Evolutionary conservation across 2,888 invertebrate species (phyloP), one percentile per base, ranked within the genome.

Genomic region (Nomada ferruginata): DNA sequence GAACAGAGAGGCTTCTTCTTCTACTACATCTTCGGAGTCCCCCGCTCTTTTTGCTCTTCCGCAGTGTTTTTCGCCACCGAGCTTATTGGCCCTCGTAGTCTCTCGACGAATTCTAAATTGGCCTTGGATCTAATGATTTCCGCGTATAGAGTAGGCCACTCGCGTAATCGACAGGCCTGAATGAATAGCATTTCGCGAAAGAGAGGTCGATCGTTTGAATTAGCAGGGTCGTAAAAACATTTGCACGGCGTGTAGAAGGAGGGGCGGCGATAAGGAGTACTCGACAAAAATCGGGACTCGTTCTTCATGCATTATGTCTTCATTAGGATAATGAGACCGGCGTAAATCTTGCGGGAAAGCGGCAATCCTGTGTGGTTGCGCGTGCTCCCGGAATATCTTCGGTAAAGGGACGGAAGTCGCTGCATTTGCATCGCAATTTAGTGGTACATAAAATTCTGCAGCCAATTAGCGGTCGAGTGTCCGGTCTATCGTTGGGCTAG

Each of bases 311-410:
- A 88, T 91, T 90, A 91, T 89, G 91, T 93, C 93, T 93, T 93
- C 92, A 93, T 93, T 93, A 93, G 91, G 89, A 86, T 92, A 93
- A 93, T 92, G 92, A 92, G 91, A 87, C 86, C 83, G 89, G 88
- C 83, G 91, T 93, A 93, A 92, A 93, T 93, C 92, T 70, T 87
- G 66, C 60, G 61, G 68, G 71, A 73, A 79, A 76, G 82, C 85
- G 85, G 79, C 72, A 2, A 47, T 15, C 64, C 79, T 79, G 82
- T 72, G 83, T 20, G 53, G 72, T 71, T 85, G 82, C 84, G 87
- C 76, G 82, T 82, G 83, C 79, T 82, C 84, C 74, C 63, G 69
- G 87, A 82, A 80, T 77, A 80, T 74, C 65, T 60, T 63, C 23
- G 55, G 47, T 53, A 53, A 81, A 78, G 82, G 85, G 87, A 90